Evolutionary conservation across 1,140 invertebrate genomes (phyloP).

Genomic region (Holcopasites calliopsidis): DNA sequence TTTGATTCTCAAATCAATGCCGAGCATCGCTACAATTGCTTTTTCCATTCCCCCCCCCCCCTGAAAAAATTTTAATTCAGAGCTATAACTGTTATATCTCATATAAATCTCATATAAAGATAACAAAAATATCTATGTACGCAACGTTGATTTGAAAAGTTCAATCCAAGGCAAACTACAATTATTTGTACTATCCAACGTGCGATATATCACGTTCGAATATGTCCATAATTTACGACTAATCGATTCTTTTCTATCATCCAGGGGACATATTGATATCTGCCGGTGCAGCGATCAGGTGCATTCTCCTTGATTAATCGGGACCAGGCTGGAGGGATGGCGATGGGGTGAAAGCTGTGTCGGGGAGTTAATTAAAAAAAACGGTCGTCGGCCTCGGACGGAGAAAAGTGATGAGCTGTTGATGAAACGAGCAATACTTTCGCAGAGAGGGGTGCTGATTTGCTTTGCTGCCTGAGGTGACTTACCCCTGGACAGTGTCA

Average conservation of each 20-base stretch:
- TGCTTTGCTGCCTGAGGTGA: slow-evolving; percentile 74
- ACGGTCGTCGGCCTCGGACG: slow-evolving; percentile 23
- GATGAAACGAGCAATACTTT: slow-evolving; percentile 58
- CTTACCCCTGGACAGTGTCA: slow-evolving; percentile 80
- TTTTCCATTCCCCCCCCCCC: no score
- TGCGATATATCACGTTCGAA: background rate
- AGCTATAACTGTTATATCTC: background rate
- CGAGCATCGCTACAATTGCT: no score
- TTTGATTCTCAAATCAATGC: no score
- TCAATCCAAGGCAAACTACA: no score
- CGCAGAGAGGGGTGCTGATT: slow-evolving; percentile 25
- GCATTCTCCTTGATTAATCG: slow-evolving; percentile 29
- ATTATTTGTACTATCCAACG: no score
- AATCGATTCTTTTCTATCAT: background rate
- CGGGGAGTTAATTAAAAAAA: slow-evolving; percentile 39
- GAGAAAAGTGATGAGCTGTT: slow-evolving; percentile 48
- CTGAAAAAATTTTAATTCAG: no score
- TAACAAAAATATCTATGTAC: no score
- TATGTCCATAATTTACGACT: background rate
- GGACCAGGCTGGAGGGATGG: slow-evolving; percentile 23
- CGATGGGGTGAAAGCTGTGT: slow-evolving; percentile 9
- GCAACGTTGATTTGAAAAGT: no score
- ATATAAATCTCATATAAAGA: background rate
- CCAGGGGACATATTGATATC: background rate
- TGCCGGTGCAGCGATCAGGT: background rate